Percentiles rank a stretch among this genome's conserved stretches.
Conservation (phyloP, 2,888 invertebrate genomes). For the Caradrina kadenii region DNA sequence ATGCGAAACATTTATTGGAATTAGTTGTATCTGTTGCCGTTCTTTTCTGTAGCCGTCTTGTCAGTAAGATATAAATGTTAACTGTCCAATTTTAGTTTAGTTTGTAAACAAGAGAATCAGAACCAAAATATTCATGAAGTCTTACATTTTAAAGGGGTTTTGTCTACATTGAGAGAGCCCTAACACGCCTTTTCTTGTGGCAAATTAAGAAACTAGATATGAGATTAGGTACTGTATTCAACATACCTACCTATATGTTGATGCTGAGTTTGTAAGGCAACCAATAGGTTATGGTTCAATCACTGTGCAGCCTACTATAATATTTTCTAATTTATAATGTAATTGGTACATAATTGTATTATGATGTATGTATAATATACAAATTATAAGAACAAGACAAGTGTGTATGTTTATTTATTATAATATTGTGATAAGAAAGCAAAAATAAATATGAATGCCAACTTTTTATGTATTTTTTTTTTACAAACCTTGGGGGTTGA, state of each 20-base stretch:
- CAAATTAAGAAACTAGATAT: no score
- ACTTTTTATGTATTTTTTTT: constrained; percentile 37
- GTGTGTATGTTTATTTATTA: constrained; percentile 60
- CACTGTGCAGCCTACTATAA: background rate
- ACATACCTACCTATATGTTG: background rate
- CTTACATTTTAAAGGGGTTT: no score
- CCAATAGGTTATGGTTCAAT: constrained; percentile 24
- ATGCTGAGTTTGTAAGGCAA: background rate
- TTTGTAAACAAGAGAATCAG: no score
- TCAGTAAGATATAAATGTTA: no score
- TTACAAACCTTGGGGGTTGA: background rate
- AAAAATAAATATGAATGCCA: constrained; percentile 60
- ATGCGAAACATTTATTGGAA: no score
- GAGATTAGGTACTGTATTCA: background rate
- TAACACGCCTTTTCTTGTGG: no score
- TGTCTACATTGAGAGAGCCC: no score
- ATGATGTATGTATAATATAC: constrained; percentile 55
- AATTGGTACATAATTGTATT: constrained; percentile 28
- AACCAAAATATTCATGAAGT: no score
- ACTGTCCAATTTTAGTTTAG: no score
- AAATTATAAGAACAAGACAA: constrained; percentile 57
- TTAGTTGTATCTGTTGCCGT: no score
- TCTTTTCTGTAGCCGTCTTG: no score
- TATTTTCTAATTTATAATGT: constrained; percentile 39
- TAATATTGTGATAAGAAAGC: constrained; percentile 60